Base-by-base conservation (phyloP, 2,888 invertebrate species). In the Spisula subtruncata region DNA sequence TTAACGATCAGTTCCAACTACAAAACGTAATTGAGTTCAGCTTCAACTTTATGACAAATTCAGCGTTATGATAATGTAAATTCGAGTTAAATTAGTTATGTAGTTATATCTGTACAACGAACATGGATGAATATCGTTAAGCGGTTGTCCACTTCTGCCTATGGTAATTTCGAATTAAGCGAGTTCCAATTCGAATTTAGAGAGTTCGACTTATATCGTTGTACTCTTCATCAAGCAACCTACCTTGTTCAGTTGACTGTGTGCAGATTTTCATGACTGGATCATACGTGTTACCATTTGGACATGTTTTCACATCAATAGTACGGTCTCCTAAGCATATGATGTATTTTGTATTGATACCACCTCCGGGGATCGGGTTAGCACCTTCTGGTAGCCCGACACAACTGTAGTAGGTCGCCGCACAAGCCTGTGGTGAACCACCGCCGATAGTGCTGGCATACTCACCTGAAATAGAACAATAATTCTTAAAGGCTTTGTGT, bases 201-300 rank as follows among this genome's bases (percentile, higher is more conserved):
- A n/a, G n/a, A n/a, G n/a, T n/a, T 41, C 8, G 41, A 41, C 41
- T 8, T 56, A 0, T 25, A 66, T 66, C 60, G 60, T 66, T 66
- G 60, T 25, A 25, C 20, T 66, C 35, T 35, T 18, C 16, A 32
- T 32, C 18, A 32, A 35, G 32, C 25, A 14, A 16, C 85, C 29
- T 81, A 92, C 92, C 90, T 79, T 89, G 88, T 35, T 85, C 89
- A 0, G 91, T 84, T 5, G 90, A 86, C 87, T 91, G 86, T 18
- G 88, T 86, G 81, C 95, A 94, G 25, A 91, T 90, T 82, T 90
- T 90, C 18, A 88, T 29, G 14, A 85, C 79, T 0, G 94, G 94
- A 81, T 95, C 95, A 89, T 94, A 95, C 14, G 94, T 90, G 18
- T 93, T 92, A 12, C 93, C 93, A 60, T 90, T 91, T 12, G 90